These are phyloP conservation scores for Entomobrya multifasciata DNA, from an alignment of 2,888 invertebrate species.

Conservation along the genomic window DNA sequence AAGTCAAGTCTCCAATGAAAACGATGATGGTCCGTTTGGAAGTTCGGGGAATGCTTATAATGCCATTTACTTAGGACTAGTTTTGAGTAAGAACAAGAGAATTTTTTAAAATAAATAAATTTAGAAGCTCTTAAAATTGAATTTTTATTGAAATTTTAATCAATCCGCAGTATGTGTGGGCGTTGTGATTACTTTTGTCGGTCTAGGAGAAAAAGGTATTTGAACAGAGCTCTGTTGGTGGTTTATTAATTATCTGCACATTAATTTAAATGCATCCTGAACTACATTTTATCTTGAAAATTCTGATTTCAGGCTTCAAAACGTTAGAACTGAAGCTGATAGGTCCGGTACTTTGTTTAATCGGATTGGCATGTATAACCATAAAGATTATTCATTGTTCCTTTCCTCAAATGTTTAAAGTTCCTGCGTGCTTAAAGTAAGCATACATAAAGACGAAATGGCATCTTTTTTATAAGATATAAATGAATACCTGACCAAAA, in stretches of 20 bases:
- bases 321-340: slow-evolving; percentile 78
- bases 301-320: slow-evolving; percentile 75
- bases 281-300: too few relatives aligned
- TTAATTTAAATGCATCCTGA: too few relatives aligned
- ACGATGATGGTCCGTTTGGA: slow-evolving; percentile 71
- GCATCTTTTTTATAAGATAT: too few relatives aligned
- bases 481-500: neutral
- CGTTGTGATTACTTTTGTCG: slow-evolving; percentile 78
- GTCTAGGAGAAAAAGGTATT: slow-evolving; percentile 79
- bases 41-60: slow-evolving; percentile 75
- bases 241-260: too few relatives aligned
- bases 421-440: slow-evolving; percentile 75
- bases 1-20: slow-evolving; percentile 70
- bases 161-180: slow-evolving; percentile 76
- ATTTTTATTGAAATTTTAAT: slow-evolving; percentile 22
- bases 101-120: neutral
- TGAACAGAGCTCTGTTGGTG: too few relatives aligned
- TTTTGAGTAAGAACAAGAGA: slow-evolving; percentile 74
- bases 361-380: slow-evolving; percentile 77
- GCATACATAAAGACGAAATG: neutral
- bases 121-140: neutral
- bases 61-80: slow-evolving; percentile 78
- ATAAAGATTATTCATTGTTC: slow-evolving; percentile 78
- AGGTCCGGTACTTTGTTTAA: slow-evolving; percentile 76
- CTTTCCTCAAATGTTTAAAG: slow-evolving; percentile 75